A percentile compares a stretch with the other conserved stretches of the same genome.
Evolutionary conservation across 2,888 invertebrate genomes (phyloP).

Genomic region (Eutolmus rufibarbis): DNA sequence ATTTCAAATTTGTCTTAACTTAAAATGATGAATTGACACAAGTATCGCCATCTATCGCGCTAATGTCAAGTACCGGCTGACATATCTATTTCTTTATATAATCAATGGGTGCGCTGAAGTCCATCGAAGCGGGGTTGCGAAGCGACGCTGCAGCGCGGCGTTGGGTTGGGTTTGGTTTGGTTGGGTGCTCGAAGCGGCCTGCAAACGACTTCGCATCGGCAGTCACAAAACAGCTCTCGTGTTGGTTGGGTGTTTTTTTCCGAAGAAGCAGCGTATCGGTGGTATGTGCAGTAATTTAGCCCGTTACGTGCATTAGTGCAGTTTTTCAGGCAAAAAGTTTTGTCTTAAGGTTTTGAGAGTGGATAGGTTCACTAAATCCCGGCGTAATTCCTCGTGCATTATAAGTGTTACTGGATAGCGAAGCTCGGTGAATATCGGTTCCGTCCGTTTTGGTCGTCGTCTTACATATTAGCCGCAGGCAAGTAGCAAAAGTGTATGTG

Average conservation of each 20-base stretch:
- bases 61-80: too few species aligned
- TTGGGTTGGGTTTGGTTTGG: neutral
- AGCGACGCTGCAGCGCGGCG: neutral
- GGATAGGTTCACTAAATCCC: neutral
- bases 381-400: neutral
- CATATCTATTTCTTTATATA: too few species aligned
- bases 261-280: neutral
- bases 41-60: too few species aligned
- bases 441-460: neutral
- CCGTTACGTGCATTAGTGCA: neutral
- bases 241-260: slow-evolving; percentile 2
- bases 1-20: too few species aligned
- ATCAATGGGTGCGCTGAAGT: too few species aligned
- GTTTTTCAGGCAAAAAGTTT: neutral
- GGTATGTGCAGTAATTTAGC: neutral
- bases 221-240: slow-evolving; percentile 19
- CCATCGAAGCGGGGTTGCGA: neutral
- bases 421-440: neutral
- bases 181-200: neutral
- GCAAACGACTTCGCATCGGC: neutral
- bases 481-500: neutral
- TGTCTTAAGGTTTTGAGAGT: neutral
- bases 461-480: neutral
- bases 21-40: too few species aligned
- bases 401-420: neutral